phyloP scores from a whole-genome alignment of 30 jellyfish, hydroid and myxozoan species.

The Aurelia aurita region DNA sequence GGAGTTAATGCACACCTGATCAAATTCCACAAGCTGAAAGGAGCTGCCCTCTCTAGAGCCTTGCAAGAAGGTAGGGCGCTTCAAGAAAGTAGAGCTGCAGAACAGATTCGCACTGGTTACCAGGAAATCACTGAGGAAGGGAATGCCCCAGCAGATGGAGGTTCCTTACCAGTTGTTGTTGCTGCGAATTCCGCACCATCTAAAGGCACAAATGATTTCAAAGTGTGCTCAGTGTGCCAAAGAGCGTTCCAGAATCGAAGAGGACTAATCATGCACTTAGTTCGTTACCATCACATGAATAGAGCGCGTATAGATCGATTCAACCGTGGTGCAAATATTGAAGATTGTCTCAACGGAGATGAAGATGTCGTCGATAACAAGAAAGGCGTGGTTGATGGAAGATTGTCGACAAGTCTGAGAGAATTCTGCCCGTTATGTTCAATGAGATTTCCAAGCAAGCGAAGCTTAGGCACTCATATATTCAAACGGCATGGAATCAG shows the following conservation, averaged over 20 bases:
- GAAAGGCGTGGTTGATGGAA: background rate
- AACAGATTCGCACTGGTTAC: background rate
- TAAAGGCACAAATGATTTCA: conserved; percentile 12
- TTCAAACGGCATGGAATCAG: conserved; percentile 88
- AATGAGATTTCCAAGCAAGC: conserved; percentile 57
- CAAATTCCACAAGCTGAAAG: conserved; percentile 53
- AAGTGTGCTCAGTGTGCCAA: conserved; percentile 78
- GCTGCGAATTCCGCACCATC: background rate
- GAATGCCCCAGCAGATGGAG: background rate
- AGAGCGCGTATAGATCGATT: conserved; percentile 56
- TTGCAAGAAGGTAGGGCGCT: conserved; percentile 24
- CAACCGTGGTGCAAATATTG: conserved; percentile 34
- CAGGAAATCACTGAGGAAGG: background rate
- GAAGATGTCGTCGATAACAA: background rate
- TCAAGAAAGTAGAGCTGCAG: conserved; percentile 34
- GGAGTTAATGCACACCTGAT: conserved; percentile 58
- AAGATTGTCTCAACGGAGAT: conserved; percentile 5
- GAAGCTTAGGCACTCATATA: conserved; percentile 80
- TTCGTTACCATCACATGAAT: conserved; percentile 76
- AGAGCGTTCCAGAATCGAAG: conserved; percentile 74
- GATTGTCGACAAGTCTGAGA: conserved; percentile 15
- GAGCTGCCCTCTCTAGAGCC: conserved; percentile 29
- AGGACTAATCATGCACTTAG: conserved; percentile 79
- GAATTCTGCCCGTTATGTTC: conserved; percentile 69
- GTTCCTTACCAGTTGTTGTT: too few species aligned